Evolutionary conservation across 2,797 vertebrate genomes (phyloP).

Genomic region (Rachycentron canadum): DNA sequence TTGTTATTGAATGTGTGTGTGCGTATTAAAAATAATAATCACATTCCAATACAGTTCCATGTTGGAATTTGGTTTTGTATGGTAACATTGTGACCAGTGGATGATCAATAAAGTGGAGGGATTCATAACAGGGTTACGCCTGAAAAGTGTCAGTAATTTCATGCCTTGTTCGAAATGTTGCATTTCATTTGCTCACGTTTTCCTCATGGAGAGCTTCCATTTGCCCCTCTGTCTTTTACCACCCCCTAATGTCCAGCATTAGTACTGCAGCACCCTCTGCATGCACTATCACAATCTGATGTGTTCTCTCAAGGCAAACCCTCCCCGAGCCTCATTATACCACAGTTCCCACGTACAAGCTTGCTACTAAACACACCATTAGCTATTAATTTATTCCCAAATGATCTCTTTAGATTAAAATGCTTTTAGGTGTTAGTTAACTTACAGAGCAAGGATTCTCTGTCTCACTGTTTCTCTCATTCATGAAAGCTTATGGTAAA

Average conservation of each 20-base stretch:
- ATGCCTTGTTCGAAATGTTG: not conserved
- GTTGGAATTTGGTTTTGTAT: conserved; percentile 79
- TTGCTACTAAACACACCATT: conserved; percentile 58
- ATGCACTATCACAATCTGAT: conserved; percentile 13
- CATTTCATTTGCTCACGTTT: not conserved
- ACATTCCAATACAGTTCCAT: conserved; percentile 77
- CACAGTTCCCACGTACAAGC: conserved; percentile 44
- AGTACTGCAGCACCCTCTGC: conserved; percentile 62
- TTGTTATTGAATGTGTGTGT: conserved; percentile 72
- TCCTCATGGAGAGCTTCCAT: not conserved
- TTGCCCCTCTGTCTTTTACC: conserved; percentile 74
- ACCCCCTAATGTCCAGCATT: conserved; percentile 64
- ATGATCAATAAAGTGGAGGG: conserved; percentile 78
- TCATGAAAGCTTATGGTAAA: conserved; percentile 66
- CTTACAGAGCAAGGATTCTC: conserved; percentile 32
- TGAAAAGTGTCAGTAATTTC: not conserved
- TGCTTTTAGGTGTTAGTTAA: conserved; percentile 63
- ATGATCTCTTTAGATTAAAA: conserved; percentile 65
- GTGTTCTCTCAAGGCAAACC: conserved; percentile 10
- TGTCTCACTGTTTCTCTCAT: conserved; percentile 35
- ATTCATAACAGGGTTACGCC: conserved; percentile 49
- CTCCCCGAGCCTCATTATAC: conserved; percentile 36
- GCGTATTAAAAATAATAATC: conserved; percentile 65
- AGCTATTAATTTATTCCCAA: conserved; percentile 55
- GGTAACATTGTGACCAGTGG: conserved; percentile 78